phyloP scores from a whole-genome alignment of 1,140 invertebrate species.

The Habropoda laboriosa region DNA sequence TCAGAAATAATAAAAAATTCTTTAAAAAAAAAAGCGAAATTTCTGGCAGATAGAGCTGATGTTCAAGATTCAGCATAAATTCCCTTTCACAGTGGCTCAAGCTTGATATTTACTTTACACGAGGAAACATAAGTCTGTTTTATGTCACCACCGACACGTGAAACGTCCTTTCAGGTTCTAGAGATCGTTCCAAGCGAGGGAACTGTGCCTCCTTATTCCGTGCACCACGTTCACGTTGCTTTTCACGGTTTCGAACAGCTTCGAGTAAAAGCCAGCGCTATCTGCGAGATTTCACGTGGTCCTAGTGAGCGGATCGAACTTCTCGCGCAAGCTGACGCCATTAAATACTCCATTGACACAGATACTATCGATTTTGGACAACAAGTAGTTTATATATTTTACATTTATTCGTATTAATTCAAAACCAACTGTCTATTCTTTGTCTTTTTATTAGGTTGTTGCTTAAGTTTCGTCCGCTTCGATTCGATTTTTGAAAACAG shows the following conservation, averaged over 20 bases:
- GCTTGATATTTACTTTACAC: not conserved
- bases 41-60: not conserved
- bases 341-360: slow-evolving; percentile 73
- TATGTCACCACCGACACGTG: not conserved
- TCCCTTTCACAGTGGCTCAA: not conserved
- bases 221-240: slow-evolving; percentile 69
- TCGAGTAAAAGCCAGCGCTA: slow-evolving; percentile 53
- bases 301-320: slow-evolving; percentile 71
- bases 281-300: slow-evolving; percentile 77
- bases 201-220: slow-evolving; percentile 74
- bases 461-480: too few species aligned
- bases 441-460: too few species aligned
- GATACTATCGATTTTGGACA: slow-evolving; percentile 76
- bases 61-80: not conserved
- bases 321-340: slow-evolving; percentile 69
- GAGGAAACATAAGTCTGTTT: not conserved
- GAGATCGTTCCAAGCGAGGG: slow-evolving; percentile 74
- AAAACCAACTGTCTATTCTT: too few species aligned
- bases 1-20: not conserved
- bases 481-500: too few species aligned
- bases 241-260: slow-evolving; percentile 74
- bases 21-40: not conserved
- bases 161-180: slow-evolving; percentile 63
- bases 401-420: too few species aligned
- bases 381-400: slow-evolving; percentile 65